Base-by-base conservation (phyloP, 2,113 vertebrate genomes). In the Phoxinus phoxinus region DNA sequence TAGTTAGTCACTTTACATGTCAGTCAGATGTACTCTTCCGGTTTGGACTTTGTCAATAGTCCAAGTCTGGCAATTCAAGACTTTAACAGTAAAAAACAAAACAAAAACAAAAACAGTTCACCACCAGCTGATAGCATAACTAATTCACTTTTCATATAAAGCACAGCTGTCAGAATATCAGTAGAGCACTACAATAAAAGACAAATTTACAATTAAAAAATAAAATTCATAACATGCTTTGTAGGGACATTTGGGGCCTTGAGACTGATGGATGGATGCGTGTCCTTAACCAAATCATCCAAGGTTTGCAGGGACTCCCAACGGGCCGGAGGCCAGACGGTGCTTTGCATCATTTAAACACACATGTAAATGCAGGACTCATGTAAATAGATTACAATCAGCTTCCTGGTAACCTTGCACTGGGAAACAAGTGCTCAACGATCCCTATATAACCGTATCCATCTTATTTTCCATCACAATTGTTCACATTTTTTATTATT, bases 321-420 rank as follows among this genome's bases (percentile, higher is more conserved):
- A 80, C 27, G 59, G 59, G 67, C 19, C 13, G 59, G 65, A 88
- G 61, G 37, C 15, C 65, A 85, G 84, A 65, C 35, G 13, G 25
- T 67, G 53, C 69, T 89, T 89, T 86, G 80, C 86, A 56, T 88
- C 71, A 77, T 89, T 77, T 73, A 85, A 86, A 88, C 44, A 8
- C 51, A 77, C 73, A 90, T 85, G 89, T 35, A 90, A 90, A 90
- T 88, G 6, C 21, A 32, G 65, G 46, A 72, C 46, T 72, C 67
- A 88, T 90, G 86, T 65, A 89, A 88, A 90, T 82, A 61, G 30
- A 48, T 41, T 77, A 2, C 41, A 53, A 53, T 79, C 58, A 72
- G 86, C 75, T 84, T 86, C 61, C 73, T 77, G 77, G 61, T 58
- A 77, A 51, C 2, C 37, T 71, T 56, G 69, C 6, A 25, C 69